phyloP scores from a whole-genome alignment of 2,797 vertebrate species.

The Ctenochaetus hawaiiensis region DNA sequence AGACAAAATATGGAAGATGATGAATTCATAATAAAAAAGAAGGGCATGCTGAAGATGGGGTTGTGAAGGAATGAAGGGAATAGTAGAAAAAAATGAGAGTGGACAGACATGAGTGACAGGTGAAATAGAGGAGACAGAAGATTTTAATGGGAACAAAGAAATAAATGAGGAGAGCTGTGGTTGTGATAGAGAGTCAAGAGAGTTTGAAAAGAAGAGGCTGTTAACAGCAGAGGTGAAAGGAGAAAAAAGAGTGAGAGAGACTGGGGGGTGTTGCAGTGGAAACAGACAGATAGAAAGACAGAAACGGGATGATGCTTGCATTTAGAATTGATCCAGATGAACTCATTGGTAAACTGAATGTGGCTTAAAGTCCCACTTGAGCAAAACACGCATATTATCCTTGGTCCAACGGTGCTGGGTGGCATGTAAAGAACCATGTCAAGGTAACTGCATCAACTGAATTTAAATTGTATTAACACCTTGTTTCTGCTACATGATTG shows the following conservation, averaged over 20 bases:
- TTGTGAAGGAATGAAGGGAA: neutral
- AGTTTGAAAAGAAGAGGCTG: conserved; percentile 15
- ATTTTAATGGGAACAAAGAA: conserved; percentile 24
- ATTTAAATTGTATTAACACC: neutral
- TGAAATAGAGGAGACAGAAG: conserved; percentile 14
- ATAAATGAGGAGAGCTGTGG: conserved; percentile 44
- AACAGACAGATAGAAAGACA: neutral
- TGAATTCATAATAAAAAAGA: neutral
- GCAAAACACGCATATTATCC: neutral
- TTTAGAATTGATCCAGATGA: neutral
- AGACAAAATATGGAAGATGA: neutral
- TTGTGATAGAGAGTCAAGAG: conserved; percentile 24
- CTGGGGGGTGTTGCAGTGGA: neutral
- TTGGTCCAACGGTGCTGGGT: neutral
- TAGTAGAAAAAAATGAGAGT: neutral
- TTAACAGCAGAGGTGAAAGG: conserved; percentile 2
- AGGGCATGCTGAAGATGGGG: neutral
- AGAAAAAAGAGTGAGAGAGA: neutral
- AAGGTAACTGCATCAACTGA: neutral
- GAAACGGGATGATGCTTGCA: neutral
- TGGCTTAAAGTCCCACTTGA: neutral
- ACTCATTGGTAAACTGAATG: neutral
- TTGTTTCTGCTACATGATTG: neutral
- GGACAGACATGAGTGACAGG: conserved; percentile 24
- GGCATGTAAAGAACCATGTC: neutral